Evolutionary conservation across 2,797 vertebrate genomes (phyloP).

Genomic region (Cephalopachus bancanus): DNA sequence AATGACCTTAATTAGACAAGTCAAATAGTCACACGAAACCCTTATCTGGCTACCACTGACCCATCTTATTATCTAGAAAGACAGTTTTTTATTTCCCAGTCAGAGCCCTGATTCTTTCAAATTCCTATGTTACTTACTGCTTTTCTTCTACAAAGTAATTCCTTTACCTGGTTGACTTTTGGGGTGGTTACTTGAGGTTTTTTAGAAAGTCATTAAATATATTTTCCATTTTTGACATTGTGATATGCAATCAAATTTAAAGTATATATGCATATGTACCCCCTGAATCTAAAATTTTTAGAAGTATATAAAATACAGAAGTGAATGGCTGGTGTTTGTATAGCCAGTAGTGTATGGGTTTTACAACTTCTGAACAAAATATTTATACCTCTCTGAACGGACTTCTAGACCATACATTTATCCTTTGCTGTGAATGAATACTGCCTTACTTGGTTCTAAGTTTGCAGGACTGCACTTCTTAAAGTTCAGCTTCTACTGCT

Average conservation of each 20-base stretch:
- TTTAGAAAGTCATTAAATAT: background rate
- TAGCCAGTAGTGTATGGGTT: background rate
- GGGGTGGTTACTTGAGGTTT: background rate
- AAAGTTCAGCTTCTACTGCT: background rate
- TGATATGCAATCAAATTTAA: background rate
- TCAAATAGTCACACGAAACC: background rate
- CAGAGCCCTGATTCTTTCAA: background rate
- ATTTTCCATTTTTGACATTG: background rate
- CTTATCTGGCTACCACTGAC: background rate
- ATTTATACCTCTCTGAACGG: background rate
- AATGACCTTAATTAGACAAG: background rate
- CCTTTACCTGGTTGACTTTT: background rate
- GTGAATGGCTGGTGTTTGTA: too few relatives aligned
- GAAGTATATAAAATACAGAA: too few relatives aligned
- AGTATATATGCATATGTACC: too few relatives aligned
- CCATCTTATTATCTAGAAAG: background rate
- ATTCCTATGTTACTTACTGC: constrained; percentile 33
- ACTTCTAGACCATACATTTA: background rate
- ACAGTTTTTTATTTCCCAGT: background rate
- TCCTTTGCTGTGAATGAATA: background rate
- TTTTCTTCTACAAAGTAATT: background rate
- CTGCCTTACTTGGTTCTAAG: background rate
- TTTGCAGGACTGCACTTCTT: background rate
- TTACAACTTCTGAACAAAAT: background rate
- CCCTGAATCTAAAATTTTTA: too few relatives aligned